Percentiles rank a stretch among this genome's conserved stretches.
phyloP scores from a whole-genome alignment of 2,888 invertebrate species.

The Crepidodera aurea region DNA sequence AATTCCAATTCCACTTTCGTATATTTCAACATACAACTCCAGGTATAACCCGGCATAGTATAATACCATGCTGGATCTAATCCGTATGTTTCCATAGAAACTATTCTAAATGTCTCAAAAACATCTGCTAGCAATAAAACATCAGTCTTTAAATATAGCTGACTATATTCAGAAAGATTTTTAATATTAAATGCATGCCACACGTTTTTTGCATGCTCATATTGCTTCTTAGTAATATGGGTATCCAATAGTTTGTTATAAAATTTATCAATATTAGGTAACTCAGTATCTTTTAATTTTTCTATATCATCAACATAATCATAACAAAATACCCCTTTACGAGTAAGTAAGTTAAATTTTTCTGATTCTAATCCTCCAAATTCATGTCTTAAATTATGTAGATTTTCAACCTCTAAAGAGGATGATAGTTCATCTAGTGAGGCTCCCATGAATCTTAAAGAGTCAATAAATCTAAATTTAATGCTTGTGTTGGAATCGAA shows the following conservation, averaged over 20 bases:
- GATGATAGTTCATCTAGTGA: slow-evolving; percentile 46
- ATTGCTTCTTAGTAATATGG: slow-evolving; percentile 45
- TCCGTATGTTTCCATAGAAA: slow-evolving; percentile 46
- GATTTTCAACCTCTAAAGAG: background rate
- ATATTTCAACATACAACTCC: slow-evolving; percentile 48
- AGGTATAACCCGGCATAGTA: slow-evolving; percentile 48
- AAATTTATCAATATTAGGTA: slow-evolving; percentile 46
- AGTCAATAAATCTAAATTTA: slow-evolving; percentile 45
- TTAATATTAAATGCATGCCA: slow-evolving; percentile 51
- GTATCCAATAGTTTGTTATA: slow-evolving; percentile 45
- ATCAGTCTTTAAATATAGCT: slow-evolving; percentile 55
- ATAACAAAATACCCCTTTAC: slow-evolving; percentile 28
- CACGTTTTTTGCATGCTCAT: slow-evolving; percentile 51
- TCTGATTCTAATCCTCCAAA: background rate
- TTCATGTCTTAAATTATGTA: background rate
- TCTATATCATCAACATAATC: slow-evolving; percentile 19
- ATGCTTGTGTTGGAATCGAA: slow-evolving; percentile 31
- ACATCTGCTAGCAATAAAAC: slow-evolving; percentile 53
- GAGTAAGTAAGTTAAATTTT: slow-evolving; percentile 2
- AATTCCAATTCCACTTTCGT: slow-evolving; percentile 44
- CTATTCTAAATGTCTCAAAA: slow-evolving; percentile 54
- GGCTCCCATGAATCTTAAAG: slow-evolving; percentile 48
- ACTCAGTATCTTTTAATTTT: slow-evolving; percentile 35
- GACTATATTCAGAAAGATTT: slow-evolving; percentile 53
- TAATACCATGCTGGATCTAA: slow-evolving; percentile 51